Evolutionary conservation across 1,140 invertebrate genomes (phyloP).

Genomic region (Drosophila elegans): DNA sequence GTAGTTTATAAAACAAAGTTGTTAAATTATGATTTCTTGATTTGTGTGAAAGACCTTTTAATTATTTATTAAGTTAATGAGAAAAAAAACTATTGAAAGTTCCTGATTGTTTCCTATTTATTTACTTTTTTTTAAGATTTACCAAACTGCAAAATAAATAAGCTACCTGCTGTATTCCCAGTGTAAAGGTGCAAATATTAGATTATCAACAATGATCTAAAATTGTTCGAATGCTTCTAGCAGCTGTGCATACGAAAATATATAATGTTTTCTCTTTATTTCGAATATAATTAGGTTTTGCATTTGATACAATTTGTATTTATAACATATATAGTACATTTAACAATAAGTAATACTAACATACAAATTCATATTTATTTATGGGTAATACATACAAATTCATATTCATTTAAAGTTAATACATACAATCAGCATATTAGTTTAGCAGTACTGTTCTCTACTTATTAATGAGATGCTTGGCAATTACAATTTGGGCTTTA

Average conservation of each 20-base stretch:
- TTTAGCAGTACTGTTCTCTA: slow-evolving; percentile 38
- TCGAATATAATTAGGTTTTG: slow-evolving; percentile 24
- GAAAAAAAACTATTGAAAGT: no score
- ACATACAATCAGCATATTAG: slow-evolving; percentile 20
- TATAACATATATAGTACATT: slow-evolving; percentile 14
- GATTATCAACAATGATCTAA: not conserved
- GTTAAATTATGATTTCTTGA: no score
- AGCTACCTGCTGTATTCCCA: slow-evolving; percentile 6
- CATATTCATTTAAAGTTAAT: slow-evolving; percentile 25
- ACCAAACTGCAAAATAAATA: no score
- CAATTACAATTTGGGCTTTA: slow-evolving; percentile 13
- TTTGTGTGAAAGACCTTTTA: no score
- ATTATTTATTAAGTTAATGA: no score
- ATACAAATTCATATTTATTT: slow-evolving; percentile 57
- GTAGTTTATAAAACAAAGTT: no score
- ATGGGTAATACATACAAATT: slow-evolving; percentile 33
- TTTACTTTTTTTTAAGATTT: no score
- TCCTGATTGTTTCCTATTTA: no score
- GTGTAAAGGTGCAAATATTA: slow-evolving; percentile 17
- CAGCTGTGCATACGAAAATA: slow-evolving; percentile 32
- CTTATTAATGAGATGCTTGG: slow-evolving; percentile 31
- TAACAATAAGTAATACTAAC: slow-evolving; percentile 55
- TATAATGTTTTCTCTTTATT: slow-evolving; percentile 14
- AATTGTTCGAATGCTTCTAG: slow-evolving; percentile 4
- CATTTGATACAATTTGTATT: slow-evolving; percentile 31